These are phyloP conservation scores for Pammene fasciana DNA, from an alignment of 2,888 invertebrate genomes.

Conservation along the genomic window DNA sequence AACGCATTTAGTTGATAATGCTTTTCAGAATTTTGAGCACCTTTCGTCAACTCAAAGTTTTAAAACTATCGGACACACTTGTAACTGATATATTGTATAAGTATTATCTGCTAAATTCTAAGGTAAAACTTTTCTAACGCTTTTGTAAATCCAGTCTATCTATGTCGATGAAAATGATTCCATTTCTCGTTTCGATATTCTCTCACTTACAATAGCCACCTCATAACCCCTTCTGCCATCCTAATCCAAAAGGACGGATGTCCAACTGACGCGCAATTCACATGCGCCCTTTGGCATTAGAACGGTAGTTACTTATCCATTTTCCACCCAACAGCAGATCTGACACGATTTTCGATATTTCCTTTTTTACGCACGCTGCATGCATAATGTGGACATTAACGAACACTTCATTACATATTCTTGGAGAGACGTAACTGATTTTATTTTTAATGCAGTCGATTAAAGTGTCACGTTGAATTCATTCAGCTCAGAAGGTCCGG, in stretches of 20 bases:
- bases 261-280: too few relatives aligned
- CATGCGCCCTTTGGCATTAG: too few relatives aligned
- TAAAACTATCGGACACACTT: too few relatives aligned
- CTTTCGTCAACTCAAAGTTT: too few relatives aligned
- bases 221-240: neutral
- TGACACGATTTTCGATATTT: constrained; percentile 4
- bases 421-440: constrained; percentile 8
- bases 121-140: too few relatives aligned
- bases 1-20: too few relatives aligned
- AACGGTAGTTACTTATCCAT: too few relatives aligned
- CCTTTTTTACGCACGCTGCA: constrained; percentile 19
- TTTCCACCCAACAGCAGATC: neutral
- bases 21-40: too few relatives aligned
- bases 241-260: too few relatives aligned
- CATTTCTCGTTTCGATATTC: neutral
- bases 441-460: constrained; percentile 19
- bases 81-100: too few relatives aligned
- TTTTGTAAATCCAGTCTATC: too few relatives aligned
- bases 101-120: too few relatives aligned
- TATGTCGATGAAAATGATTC: neutral
- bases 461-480: constrained; percentile 5
- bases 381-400: constrained; percentile 26
- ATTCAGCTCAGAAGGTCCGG: neutral
- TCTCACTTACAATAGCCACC: neutral
- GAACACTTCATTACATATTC: constrained; percentile 23